Evolutionary conservation across 2,797 vertebrate genomes (phyloP).

Genomic region (Lagorchestes hirsutus): DNA sequence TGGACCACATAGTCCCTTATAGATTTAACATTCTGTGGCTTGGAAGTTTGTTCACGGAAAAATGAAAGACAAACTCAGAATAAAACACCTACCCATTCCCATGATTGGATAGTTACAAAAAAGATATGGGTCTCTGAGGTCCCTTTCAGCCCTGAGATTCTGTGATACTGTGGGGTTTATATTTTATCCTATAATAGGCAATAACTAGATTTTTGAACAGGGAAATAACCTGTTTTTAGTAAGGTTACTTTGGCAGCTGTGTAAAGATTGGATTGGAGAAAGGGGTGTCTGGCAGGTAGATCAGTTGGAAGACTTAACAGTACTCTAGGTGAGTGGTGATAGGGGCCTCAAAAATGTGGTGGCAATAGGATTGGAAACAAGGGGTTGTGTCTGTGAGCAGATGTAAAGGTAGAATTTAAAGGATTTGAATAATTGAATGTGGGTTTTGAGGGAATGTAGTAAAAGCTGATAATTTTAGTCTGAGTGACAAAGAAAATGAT

Average conservation of each 20-base stretch:
- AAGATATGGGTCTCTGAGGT: constrained; percentile 3
- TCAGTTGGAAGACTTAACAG: constrained; percentile 36
- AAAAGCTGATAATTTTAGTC: neutral
- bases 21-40: neutral
- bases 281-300: neutral
- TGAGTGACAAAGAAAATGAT: constrained; percentile 47
- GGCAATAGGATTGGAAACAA: neutral
- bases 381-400: neutral
- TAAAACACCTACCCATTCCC: neutral
- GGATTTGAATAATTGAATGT: constrained; percentile 13
- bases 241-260: constrained; percentile 46
- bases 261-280: constrained; percentile 32
- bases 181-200: constrained; percentile 6
- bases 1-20: neutral
- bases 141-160: neutral
- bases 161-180: neutral
- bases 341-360: neutral
- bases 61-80: neutral
- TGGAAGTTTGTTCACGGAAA: neutral
- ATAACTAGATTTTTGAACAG: neutral
- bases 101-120: constrained; percentile 31
- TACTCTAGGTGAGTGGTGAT: constrained; percentile 42
- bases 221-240: constrained; percentile 13
- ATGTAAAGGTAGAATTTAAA: constrained; percentile 23
- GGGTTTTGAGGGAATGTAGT: constrained; percentile 15